Evolutionary conservation across 1,140 invertebrate species (phyloP), one percentile per base, ranked within the genome.

Genomic region (Stegodyphus dumicola): DNA sequence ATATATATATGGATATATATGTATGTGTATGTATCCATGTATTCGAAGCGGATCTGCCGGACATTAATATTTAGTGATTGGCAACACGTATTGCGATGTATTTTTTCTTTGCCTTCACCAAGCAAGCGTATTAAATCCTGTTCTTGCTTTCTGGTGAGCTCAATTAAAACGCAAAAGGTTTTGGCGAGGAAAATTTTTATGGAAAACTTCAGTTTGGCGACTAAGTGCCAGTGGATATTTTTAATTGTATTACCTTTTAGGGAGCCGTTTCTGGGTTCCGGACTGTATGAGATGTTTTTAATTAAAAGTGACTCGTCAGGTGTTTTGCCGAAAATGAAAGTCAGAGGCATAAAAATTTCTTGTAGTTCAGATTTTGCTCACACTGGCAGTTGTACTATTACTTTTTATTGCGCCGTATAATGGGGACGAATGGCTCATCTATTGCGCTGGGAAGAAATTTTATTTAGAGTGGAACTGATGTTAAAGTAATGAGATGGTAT

Each of bases 21-120:
- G 33, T 33, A 3, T 33, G 33, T 33, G 33, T 33, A 33, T 33
- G 33, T 33, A 33, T 33, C 56, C 56, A 9, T 60, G 4, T 15
- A 9, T 18, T 51, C 17, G 53, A 6, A 48, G 60, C 80, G 60
- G 71, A 33, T 33, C 80, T 75, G 64, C 80, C 54, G 80, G 80
- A 83, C 80, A 83, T 83, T 83, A 83, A 83, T 75, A 83, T 83
- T 83, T 83, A 64, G 80, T 60, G 80, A 83, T 83, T 83, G 70
- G 70, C 70, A 65, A 56, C 60, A 48, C 56, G 71, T 53, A 83
- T 83, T 83, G 73, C 78, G 78, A 64, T 73, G 67, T 49, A 66
- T 83, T 83, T 83, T 83, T 75, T 66, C 64, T 13, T 11, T 49
- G 48, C 48, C 65, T n/a, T 64, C 70, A 33, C 33, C 33, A 33